Evolutionary conservation across 2,113 vertebrate species (phyloP), one percentile per base, ranked within the genome.

Genomic region (Sinosuthora webbiana): DNA sequence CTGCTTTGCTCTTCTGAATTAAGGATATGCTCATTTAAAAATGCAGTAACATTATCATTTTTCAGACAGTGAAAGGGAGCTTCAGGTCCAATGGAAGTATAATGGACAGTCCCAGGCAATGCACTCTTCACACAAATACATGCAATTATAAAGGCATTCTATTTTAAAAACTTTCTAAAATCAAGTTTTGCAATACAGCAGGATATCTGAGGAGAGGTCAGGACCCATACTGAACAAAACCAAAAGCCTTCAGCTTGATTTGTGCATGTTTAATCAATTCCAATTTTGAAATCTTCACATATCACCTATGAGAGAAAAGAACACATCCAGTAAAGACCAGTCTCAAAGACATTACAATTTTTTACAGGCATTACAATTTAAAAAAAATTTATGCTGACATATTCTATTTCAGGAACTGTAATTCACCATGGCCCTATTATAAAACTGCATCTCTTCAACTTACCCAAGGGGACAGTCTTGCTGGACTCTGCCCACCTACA

Each of bases 41-140:
- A 90, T 68, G 44, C 30, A 64, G 64, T 63, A 75, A 62, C 52
- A 15, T 67, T 86, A 93, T 85, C 64, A 49, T 21, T 33, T 84
- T 87, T 92, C 57, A 71, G 83, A 71, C 2, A 20, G 60, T 93
- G 77, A 90, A 89, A 92, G 89, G 44, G 63, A 89, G 68, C n/a
- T 92, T 80, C 79, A 64, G 37, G 31, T 94, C 73, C 86, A 45
- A 23, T 62, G 60, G 63, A 91, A 92, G 57, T 76, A 79, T 6
- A 86, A 76, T 13, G 10, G 77, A 90, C 65, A 62, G 67, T 93
- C 78, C 77, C 86, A 95, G 62, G 93, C 89, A 95, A 92, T 84
- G 88, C 81, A 96, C 93, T 94, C 90, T 75, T 94, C 86, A 96
- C 93, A 96, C 44, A 92, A 81, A 96, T 76, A 94, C 96, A 96